Evolutionary conservation across 2,797 vertebrate genomes (phyloP), one percentile per base, ranked within the genome.

Genomic region (Manis pentadactyla): DNA sequence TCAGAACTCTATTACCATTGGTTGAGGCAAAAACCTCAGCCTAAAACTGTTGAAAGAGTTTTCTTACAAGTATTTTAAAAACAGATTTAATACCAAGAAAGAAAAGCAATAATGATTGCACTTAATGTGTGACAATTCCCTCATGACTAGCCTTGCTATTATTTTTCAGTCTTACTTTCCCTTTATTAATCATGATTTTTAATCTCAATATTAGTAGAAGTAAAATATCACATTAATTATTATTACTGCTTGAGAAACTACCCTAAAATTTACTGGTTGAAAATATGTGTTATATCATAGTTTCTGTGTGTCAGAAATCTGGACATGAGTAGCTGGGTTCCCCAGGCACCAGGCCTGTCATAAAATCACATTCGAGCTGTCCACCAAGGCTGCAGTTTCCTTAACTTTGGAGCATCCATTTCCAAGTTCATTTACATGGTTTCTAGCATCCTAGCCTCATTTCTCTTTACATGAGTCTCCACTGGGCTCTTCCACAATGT

Each of bases 1-100:
- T 86, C 83, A 93, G 85, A 82, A 91, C 2, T 88, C 37, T 93
- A n/a, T 66, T 85, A 78, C 25, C 78, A 68, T 12, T 46, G 53
- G 0, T 84, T 85, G 29, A 89, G 31, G 61, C 53, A 66, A 92
- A 95, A 82, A 25, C 19, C 27, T 66, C 34, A 74, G n/a, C 34
- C 31, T 64, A 51, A 95, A 79, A 79, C 74, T 79, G 15, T 25
- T 73, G n/a, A 95, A 83, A 93, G 27, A 55, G 14, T 53, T 75
- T 10, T 53, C 11, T 42, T 90, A 95, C 21, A 84, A 25, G 63
- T 73, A 84, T 71, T 95, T 86, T 87, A 34, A 74, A 94, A 31
- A 83, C 5, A 75, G 21, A 31, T 53, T 73, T 93, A 73, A 85
- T 29, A 85, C 1, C 10, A 94, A 79, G 31, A 69, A 69, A 61